A percentile compares a stretch with the other conserved stretches of the same genome.
Evolutionary conservation across 1,140 invertebrate genomes (phyloP).

Genomic region (Tetramorium parvispinum): DNA sequence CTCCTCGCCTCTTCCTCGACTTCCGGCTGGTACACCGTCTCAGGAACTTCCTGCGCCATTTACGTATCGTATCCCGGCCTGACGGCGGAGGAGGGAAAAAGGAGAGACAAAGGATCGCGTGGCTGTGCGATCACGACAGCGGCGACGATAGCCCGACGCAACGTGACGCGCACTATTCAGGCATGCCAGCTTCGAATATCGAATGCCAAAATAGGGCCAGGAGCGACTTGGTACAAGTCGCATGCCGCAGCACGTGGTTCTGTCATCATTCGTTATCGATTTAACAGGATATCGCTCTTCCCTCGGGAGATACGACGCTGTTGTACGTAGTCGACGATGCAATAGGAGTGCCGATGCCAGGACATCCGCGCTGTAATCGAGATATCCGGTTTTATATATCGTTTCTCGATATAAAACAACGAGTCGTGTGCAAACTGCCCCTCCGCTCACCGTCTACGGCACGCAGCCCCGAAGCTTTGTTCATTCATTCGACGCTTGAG

Average conservation of each 20-base stretch:
- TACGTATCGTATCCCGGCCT: constrained; percentile 19
- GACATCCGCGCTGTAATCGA: constrained; percentile 48
- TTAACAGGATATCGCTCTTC: constrained; percentile 65
- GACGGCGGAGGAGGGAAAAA: neutral
- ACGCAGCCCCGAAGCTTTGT: constrained; percentile 2
- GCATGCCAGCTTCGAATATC: constrained; percentile 33
- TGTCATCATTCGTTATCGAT: constrained; percentile 67
- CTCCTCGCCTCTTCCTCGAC: constrained; percentile 76
- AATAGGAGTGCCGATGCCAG: constrained; percentile 45
- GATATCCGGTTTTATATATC: constrained; percentile 58
- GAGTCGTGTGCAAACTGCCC: neutral
- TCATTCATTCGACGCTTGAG: constrained; percentile 21
- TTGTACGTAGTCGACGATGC: constrained; percentile 41
- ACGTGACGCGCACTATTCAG: neutral
- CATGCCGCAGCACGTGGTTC: constrained; percentile 32
- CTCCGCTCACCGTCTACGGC: neutral
- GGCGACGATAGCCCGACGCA: neutral
- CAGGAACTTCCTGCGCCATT: constrained; percentile 77
- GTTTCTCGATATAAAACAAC: constrained; percentile 58
- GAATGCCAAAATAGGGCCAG: constrained; percentile 18
- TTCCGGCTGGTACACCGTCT: constrained; percentile 81
- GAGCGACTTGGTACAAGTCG: constrained; percentile 25
- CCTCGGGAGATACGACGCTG: constrained; percentile 1
- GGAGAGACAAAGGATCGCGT: neutral
- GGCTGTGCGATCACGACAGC: neutral